phyloP scores from a whole-genome alignment of 2,888 invertebrate genomes.

The Limnephilus rhombicus region DNA sequence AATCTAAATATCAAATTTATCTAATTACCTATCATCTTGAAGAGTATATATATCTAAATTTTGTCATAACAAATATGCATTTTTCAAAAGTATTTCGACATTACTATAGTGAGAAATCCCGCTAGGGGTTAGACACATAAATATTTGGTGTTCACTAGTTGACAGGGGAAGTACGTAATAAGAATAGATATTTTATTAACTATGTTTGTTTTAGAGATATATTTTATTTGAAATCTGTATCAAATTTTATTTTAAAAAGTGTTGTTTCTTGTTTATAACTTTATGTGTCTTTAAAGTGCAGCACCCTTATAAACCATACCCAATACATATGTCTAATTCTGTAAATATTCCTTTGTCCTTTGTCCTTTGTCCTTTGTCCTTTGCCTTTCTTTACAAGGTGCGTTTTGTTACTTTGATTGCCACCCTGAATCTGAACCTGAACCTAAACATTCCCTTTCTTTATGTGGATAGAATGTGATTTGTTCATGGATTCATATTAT shows the following conservation, averaged over 20 bases:
- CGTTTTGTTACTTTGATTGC: constrained; percentile 9
- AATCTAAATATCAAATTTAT: constrained; percentile 57
- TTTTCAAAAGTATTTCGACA: constrained; percentile 52
- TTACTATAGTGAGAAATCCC: constrained; percentile 65
- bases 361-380: constrained; percentile 33
- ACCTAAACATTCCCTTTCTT: constrained; percentile 21
- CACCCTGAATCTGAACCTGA: background rate
- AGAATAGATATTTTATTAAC: constrained; percentile 63
- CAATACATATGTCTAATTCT: background rate
- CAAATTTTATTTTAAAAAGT: constrained; percentile 46
- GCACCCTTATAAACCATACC: background rate
- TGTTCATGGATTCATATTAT: constrained; percentile 47
- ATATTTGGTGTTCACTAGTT: constrained; percentile 65
- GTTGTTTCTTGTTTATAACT: constrained; percentile 43
- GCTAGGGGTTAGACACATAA: constrained; percentile 65
- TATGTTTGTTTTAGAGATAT: constrained; percentile 64
- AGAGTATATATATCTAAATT: constrained; percentile 40
- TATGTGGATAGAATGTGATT: constrained; percentile 49
- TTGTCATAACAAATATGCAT: constrained; percentile 48
- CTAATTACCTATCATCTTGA: constrained; percentile 39
- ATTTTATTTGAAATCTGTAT: constrained; percentile 50
- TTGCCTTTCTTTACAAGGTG: constrained; percentile 36
- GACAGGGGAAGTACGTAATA: constrained; percentile 59
- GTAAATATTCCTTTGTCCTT: constrained; percentile 41
- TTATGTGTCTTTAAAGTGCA: constrained; percentile 34